phyloP scores from a whole-genome alignment of 2,888 invertebrate species.

The Drosophila multiciliata region DNA sequence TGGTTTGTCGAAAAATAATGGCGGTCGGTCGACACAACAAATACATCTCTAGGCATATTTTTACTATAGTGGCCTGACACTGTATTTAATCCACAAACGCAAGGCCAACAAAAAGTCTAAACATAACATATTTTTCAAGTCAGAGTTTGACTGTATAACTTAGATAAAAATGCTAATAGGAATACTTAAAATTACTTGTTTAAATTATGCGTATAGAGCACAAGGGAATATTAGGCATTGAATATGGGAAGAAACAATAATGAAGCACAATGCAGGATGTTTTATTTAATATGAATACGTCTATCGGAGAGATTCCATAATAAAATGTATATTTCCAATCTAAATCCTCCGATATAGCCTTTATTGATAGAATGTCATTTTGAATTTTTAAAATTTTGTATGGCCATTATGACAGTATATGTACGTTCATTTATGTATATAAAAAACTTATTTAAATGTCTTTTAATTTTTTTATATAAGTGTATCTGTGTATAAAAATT shows the following conservation, averaged over 20 bases:
- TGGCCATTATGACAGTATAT: too few species aligned
- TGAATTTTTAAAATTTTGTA: neutral
- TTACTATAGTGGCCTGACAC: conserved; percentile 17
- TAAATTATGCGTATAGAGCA: neutral
- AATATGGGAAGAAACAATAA: neutral
- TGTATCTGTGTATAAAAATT: neutral
- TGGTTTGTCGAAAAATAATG: conserved; percentile 26
- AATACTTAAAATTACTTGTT: neutral
- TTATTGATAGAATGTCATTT: neutral
- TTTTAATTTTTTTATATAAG: neutral
- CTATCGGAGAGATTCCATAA: neutral
- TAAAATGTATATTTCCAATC: neutral
- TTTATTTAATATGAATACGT: neutral
- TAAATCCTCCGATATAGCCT: neutral
- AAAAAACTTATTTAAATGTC: neutral
- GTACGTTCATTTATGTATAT: too few species aligned
- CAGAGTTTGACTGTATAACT: neutral
- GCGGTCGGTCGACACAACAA: conserved; percentile 4
- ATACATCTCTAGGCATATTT: neutral
- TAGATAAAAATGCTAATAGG: neutral
- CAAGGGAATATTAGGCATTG: neutral
- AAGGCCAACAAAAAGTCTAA: neutral
- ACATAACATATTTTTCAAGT: neutral
- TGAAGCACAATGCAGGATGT: neutral
- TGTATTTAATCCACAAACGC: neutral